Percentiles rank a stretch among this genome's conserved stretches.
Evolutionary conservation across 2,888 invertebrate genomes (phyloP).

Genomic region (Maniola hyperantus): DNA sequence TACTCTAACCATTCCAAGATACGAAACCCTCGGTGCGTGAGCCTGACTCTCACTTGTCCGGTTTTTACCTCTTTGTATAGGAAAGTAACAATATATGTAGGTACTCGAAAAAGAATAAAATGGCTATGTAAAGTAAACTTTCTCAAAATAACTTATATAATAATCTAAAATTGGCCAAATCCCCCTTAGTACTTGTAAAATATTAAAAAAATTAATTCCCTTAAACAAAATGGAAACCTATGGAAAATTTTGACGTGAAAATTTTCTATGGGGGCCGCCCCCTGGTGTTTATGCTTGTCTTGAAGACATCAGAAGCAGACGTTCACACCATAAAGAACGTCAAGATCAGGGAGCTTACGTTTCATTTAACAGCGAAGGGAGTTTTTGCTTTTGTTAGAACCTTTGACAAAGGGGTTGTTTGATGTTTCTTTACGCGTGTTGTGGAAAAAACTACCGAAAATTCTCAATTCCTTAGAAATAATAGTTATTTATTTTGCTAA

Average conservation of each 20-base stretch:
- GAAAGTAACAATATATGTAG: too few relatives aligned
- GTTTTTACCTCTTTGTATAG: too few relatives aligned
- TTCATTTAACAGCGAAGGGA: not conserved
- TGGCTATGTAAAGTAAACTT: too few relatives aligned
- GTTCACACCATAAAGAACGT: not conserved
- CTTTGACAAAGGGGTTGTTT: slow-evolving; percentile 11
- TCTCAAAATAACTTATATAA: too few relatives aligned
- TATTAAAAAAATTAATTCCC: not conserved
- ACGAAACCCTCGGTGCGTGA: too few relatives aligned
- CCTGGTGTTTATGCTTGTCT: not conserved
- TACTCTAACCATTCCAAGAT: too few relatives aligned
- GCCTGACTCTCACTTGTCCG: too few relatives aligned
- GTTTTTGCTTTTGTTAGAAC: not conserved
- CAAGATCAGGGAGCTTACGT: slow-evolving; percentile 11
- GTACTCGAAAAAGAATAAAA: too few relatives aligned
- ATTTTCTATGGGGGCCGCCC: not conserved
- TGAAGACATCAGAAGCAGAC: slow-evolving; percentile 7
- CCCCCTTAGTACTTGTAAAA: too few relatives aligned
- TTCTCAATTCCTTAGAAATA: not conserved
- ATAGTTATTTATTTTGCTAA: too few relatives aligned
- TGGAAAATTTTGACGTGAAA: not conserved
- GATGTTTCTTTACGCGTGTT: not conserved
- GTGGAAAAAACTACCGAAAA: not conserved
- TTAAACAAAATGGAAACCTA: too few relatives aligned
- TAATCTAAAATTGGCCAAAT: too few relatives aligned